Conservation (phyloP, 2,888 invertebrate species). For the Hypsopygia costalis region DNA sequence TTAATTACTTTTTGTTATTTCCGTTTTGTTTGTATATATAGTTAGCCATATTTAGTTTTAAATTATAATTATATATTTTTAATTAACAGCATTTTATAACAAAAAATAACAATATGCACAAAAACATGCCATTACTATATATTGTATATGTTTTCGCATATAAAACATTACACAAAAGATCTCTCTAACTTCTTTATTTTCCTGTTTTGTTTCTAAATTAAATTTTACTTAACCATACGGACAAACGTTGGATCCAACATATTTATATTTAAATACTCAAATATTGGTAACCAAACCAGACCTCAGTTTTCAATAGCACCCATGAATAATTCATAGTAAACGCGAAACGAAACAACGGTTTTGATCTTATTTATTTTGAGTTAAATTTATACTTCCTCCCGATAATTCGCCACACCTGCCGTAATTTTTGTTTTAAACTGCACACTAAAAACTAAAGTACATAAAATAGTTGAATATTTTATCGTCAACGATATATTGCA, state of each 20-base stretch:
- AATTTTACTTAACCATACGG: no score
- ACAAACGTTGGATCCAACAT: slow-evolving; percentile 5
- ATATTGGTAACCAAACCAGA: slow-evolving; percentile 9
- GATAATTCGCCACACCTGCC: slow-evolving; percentile 20
- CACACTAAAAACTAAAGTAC: not conserved
- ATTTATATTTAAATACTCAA: not conserved
- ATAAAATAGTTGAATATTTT: slow-evolving; percentile 2
- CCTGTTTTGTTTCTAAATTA: no score
- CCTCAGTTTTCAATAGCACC: slow-evolving; percentile 27
- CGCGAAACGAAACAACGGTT: slow-evolving; percentile 21
- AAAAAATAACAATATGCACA: no score
- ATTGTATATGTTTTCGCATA: no score
- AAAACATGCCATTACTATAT: no score
- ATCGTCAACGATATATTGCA: not conserved
- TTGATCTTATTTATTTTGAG: slow-evolving; percentile 25
- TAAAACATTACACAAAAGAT: no score
- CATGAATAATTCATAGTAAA: slow-evolving; percentile 44
- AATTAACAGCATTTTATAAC: no score
- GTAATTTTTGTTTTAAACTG: slow-evolving; percentile 6
- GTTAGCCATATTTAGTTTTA: no score
- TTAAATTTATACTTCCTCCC: slow-evolving; percentile 27
- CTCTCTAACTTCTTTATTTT: no score
- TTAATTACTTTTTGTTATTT: no score
- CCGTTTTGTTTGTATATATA: no score
- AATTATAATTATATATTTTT: no score